These are phyloP conservation scores for Zenarchopterus dispar DNA, from an alignment of 2,797 vertebrate genomes.

Conservation along the genomic window DNA sequence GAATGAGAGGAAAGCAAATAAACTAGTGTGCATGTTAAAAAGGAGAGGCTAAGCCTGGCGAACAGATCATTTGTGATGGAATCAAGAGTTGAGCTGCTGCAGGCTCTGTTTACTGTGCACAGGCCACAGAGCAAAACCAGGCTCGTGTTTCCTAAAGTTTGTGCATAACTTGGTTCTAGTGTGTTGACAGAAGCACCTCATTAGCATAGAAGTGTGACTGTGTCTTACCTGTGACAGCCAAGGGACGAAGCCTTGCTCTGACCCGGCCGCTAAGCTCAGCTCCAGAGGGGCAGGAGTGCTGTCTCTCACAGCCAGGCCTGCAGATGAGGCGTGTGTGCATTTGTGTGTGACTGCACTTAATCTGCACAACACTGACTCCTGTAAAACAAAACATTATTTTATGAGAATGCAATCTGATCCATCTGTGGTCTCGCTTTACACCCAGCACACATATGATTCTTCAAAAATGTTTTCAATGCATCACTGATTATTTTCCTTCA, in stretches of 20 bases:
- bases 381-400: constrained; percentile 49
- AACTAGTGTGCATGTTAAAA: constrained; percentile 14
- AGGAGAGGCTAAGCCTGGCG: background rate
- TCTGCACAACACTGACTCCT: constrained; percentile 37
- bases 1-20: constrained; percentile 2
- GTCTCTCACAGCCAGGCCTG: constrained; percentile 28
- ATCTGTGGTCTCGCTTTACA: too few species aligned
- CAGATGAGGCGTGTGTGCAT: background rate
- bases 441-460: too few species aligned
- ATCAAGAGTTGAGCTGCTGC: too few species aligned
- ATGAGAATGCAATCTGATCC: constrained; percentile 23
- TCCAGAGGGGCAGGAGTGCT: constrained; percentile 14
- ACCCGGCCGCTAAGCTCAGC: constrained; percentile 30
- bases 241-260: constrained; percentile 23
- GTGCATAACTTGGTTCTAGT: constrained; percentile 34
- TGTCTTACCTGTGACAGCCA: constrained; percentile 56
- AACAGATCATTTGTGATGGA: too few species aligned
- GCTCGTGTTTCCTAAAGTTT: background rate
- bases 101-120: background rate
- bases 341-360: constrained; percentile 20
- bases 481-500: too few species aligned
- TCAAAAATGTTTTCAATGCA: too few species aligned
- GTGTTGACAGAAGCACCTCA: constrained; percentile 2
- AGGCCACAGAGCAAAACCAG: constrained; percentile 12
- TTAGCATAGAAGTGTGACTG: background rate